phyloP scores from a whole-genome alignment of 2,888 invertebrate genomes.

The Coleophora flavipennella region DNA sequence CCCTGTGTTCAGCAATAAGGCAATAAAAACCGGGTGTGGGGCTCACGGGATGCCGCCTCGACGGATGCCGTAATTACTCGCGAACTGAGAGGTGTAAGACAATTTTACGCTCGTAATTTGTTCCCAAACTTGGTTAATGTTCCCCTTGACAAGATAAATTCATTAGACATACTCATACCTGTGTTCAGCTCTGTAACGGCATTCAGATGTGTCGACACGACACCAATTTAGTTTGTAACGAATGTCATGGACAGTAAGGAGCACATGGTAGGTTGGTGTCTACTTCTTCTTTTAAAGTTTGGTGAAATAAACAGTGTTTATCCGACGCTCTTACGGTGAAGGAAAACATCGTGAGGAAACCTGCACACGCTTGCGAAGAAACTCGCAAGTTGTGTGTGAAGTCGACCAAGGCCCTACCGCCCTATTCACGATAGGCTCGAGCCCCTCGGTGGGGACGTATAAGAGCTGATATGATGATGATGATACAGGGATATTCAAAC shows the following conservation, averaged over 20 bases:
- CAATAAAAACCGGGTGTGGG: conserved; percentile 36
- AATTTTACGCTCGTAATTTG: conserved; percentile 64
- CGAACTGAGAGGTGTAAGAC: conserved; percentile 51
- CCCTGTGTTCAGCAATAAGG: conserved; percentile 36
- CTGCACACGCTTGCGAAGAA: no score
- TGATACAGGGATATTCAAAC: no score
- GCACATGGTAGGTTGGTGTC: no score
- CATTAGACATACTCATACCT: conserved; percentile 52
- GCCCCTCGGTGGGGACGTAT: no score
- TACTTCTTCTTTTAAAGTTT: conserved; percentile 8
- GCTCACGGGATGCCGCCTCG: conserved; percentile 20
- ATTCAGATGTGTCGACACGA: conserved; percentile 28
- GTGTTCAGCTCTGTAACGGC: conserved; percentile 33
- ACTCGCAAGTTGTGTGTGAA: no score
- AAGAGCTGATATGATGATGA: no score
- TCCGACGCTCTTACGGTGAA: no score
- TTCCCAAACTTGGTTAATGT: conserved; percentile 63
- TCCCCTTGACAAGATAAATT: conserved; percentile 66
- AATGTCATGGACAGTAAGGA: no score
- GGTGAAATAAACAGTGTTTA: no score
- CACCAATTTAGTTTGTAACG: background rate
- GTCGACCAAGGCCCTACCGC: no score
- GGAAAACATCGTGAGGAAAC: no score
- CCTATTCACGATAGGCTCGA: no score
- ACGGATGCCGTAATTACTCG: conserved; percentile 12